Percentiles rank a stretch among this genome's conserved stretches.
Conservation (phyloP, 2,888 invertebrate species). For the Nomada ferruginata region DNA sequence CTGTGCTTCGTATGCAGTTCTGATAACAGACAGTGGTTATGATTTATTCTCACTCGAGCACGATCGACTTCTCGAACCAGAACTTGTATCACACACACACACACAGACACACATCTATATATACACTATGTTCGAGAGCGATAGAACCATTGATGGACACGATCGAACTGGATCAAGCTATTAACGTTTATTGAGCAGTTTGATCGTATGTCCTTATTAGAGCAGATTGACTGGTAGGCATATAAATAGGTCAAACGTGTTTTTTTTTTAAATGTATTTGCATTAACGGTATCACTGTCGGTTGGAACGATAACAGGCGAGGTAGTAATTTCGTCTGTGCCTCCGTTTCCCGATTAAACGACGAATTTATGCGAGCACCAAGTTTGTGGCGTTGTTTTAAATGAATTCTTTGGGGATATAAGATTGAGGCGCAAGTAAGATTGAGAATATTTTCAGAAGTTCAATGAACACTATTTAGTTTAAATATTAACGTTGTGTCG, state of each 20-base stretch:
- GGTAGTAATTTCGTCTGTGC: slow-evolving; percentile 7
- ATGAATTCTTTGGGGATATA: no score
- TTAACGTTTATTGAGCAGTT: slow-evolving; percentile 18
- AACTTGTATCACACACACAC: background rate
- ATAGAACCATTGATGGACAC: background rate
- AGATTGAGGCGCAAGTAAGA: no score
- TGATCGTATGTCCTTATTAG: slow-evolving; percentile 17
- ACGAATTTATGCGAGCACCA: background rate
- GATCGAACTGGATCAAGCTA: slow-evolving; percentile 7
- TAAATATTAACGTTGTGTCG: no score
- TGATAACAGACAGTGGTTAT: slow-evolving; percentile 35
- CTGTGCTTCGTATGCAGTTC: slow-evolving; percentile 7
- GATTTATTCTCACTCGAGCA: slow-evolving; percentile 17
- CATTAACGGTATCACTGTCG: slow-evolving; percentile 23
- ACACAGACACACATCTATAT: no score
- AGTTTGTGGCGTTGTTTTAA: background rate
- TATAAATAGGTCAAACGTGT: slow-evolving; percentile 20
- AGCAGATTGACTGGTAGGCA: slow-evolving; percentile 26
- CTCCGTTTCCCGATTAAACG: background rate
- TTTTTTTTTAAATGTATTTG: slow-evolving; percentile 19
- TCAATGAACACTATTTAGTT: background rate
- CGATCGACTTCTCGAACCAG: slow-evolving; percentile 4
- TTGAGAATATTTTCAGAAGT: background rate
- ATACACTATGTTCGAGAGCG: background rate
- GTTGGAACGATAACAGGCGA: background rate